Percentiles rank a stretch among this genome's conserved stretches.
phyloP scores from a whole-genome alignment of 92 coral and sea anemone genomes.

The Epizoanthus stellaris region DNA sequence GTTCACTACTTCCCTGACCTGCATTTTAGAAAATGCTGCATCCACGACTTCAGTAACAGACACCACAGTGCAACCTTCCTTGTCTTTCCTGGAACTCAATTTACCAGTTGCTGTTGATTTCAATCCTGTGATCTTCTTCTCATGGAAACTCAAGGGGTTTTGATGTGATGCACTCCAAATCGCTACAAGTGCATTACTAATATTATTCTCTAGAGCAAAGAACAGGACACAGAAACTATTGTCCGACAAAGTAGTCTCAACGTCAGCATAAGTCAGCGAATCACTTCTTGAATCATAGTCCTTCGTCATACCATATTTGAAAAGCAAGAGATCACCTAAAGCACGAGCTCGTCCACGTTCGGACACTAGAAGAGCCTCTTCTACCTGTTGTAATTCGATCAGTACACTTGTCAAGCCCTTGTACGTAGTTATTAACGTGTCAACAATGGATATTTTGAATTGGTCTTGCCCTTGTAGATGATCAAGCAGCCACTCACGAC shows the following conservation, averaged over 20 bases:
- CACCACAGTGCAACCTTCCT: too few species aligned
- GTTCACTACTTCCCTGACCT: background rate
- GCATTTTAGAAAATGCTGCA: conserved; percentile 2
- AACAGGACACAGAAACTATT: background rate
- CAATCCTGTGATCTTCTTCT: too few species aligned
- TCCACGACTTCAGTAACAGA: too few species aligned
- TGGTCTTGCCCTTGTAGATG: conserved; percentile 23
- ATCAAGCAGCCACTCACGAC: conserved; percentile 33
- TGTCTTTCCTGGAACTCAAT: too few species aligned
- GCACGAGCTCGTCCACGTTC: conserved; percentile 59
- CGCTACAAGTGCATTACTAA: too few species aligned
- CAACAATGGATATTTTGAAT: conserved; percentile 31
- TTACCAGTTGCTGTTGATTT: too few species aligned
- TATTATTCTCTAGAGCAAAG: background rate
- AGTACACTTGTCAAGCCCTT: conserved; percentile 3
- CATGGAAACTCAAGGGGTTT: too few species aligned
- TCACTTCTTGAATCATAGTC: background rate
- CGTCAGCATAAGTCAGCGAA: conserved; percentile 12
- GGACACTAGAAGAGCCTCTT: conserved; percentile 46
- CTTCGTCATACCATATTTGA: conserved; percentile 4
- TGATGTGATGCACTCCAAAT: too few species aligned
- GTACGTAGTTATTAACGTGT: conserved; percentile 3
- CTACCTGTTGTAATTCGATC: conserved; percentile 15
- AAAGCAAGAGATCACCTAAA: conserved; percentile 30
- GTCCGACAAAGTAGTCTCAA: background rate